Base-by-base conservation (phyloP, 2,113 vertebrate species). In the Anhinga rufa region DNA sequence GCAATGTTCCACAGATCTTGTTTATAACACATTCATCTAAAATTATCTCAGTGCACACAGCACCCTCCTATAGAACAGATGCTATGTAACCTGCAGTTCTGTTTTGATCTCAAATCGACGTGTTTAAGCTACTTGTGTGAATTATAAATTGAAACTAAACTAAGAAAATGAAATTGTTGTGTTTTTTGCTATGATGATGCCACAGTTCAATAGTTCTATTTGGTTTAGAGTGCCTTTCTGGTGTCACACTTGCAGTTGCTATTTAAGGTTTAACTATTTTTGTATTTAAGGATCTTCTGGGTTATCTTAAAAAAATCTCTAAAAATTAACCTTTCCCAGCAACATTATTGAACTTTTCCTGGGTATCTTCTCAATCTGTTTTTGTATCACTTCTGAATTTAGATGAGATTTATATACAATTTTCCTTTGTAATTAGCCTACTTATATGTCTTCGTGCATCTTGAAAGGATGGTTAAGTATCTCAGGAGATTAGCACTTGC, bases 21-120 rank as follows among this genome's bases (percentile, higher is more conserved):
- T 98, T 98, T 98, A 98, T 98, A 98, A 98, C 98, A 98, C 98
- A 90, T 98, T 98, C 89, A 79, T 97, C 98, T 98, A 98, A 98
- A 98, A 98, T 98, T 98, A 98, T 98, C 98, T 98, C 98, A 93
- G 97, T 97, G 98, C 98, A 95, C 94, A 95, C 98, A 97, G 97
- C 97, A 96, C 96, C 95, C 98, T 97, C 98, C 98, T 97, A 98
- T 98, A 95, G 98, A 98, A 97, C 98, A 98, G 98, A 98, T 98
- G 98, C 98, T 98, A 90, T 96, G 97, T 97, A 98, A 98, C 98
- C 97, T 96, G 98, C 97, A 96, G 98, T 98, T 97, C 97, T 98
- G 98, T 98, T 98, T 98, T 97, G 97, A 98, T 98, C 97, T 98
- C 98, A 98, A 97, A 98, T 98, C 97, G 88, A 97, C 81, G 96